Conservation (phyloP, 1,140 invertebrate species). For the Colletes latitarsis region DNA sequence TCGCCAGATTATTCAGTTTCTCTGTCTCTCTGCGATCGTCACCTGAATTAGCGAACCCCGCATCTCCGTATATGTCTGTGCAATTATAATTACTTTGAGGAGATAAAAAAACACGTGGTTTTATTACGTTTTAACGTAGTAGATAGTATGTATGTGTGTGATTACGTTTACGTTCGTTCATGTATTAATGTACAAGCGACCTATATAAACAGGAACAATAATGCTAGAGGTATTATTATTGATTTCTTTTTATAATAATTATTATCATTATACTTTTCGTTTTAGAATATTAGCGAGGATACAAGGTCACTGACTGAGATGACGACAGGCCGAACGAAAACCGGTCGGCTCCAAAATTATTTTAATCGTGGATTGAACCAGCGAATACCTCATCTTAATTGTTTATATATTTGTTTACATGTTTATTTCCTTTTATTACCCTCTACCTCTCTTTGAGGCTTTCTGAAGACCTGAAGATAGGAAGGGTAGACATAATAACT, state of each 20-base stretch:
- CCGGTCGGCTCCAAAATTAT: constrained; percentile 24
- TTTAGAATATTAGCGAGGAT: constrained; percentile 44
- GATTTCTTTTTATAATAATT: constrained; percentile 13
- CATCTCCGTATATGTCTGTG: constrained; percentile 21
- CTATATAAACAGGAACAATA: constrained; percentile 61
- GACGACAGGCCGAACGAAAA: constrained; percentile 41
- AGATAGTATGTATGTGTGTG: constrained; percentile 28
- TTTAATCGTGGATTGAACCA: constrained; percentile 7
- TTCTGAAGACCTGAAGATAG: constrained; percentile 37
- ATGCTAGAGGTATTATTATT: constrained; percentile 57
- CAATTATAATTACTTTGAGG: constrained; percentile 34
- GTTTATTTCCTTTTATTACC: not conserved
- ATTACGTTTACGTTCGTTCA: constrained; percentile 47
- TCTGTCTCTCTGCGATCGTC: not conserved
- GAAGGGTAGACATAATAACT: constrained; percentile 51
- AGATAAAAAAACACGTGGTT: constrained; percentile 54
- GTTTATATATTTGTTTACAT: not conserved
- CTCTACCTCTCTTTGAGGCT: not conserved
- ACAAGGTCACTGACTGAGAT: constrained; percentile 52
- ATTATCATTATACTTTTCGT: not conserved
- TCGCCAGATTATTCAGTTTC: not conserved
- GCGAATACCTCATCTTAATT: not conserved
- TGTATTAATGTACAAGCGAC: constrained; percentile 53
- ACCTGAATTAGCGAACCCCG: constrained; percentile 42
- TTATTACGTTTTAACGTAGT: constrained; percentile 45